These are phyloP conservation scores for Cataglyphis hispanica DNA, from an alignment of 1,140 invertebrate genomes.

Conservation along the genomic window DNA sequence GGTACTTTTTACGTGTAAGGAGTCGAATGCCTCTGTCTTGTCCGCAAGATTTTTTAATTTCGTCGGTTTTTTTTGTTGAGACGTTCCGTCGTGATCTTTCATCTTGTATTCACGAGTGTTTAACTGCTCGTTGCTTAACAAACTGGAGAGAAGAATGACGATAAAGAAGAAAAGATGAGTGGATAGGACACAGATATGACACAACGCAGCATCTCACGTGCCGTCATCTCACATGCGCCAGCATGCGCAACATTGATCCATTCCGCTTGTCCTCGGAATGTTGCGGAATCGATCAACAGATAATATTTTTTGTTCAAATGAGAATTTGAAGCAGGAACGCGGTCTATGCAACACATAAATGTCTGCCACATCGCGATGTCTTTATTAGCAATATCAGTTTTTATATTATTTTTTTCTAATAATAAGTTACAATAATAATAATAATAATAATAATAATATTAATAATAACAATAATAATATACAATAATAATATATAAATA, in stretches of 20 bases:
- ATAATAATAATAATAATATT: not conserved
- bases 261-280: slow-evolving; percentile 36
- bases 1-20: slow-evolving; percentile 87
- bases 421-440: not conserved
- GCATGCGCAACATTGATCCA: slow-evolving; percentile 80
- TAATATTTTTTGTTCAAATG: not conserved
- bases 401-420: not conserved
- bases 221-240: slow-evolving; percentile 80
- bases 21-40: slow-evolving; percentile 89
- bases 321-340: not conserved
- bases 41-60: slow-evolving; percentile 88
- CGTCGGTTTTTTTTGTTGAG: slow-evolving; percentile 87
- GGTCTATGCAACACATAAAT: not conserved
- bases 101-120: slow-evolving; percentile 65
- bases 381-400: not conserved
- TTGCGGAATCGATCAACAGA: slow-evolving; percentile 27
- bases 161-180: slow-evolving; percentile 50
- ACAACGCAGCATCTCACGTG: slow-evolving; percentile 66
- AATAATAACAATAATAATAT: slow-evolving; percentile 30
- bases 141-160: slow-evolving; percentile 47
- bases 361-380: not conserved
- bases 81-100: slow-evolving; percentile 82
- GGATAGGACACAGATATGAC: slow-evolving; percentile 63
- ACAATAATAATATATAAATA: not conserved
- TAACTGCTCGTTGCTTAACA: slow-evolving; percentile 1